Percentiles rank a stretch among this genome's conserved stretches.
Evolutionary conservation across 2,113 vertebrate species (phyloP).

Genomic region (Pipa parva): DNA sequence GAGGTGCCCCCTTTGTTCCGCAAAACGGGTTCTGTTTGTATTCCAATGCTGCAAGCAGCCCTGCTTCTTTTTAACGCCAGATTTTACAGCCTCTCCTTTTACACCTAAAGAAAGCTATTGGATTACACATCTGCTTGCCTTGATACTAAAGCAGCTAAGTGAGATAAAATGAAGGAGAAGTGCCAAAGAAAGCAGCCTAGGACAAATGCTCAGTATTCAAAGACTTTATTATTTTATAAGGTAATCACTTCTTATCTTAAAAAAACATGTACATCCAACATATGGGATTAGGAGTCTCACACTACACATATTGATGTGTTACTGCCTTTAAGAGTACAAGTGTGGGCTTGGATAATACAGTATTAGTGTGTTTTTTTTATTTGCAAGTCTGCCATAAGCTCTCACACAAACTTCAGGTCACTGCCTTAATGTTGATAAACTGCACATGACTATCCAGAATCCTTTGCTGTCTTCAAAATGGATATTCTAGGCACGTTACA

Average conservation of each 20-base stretch:
- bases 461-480: background rate
- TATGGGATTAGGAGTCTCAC: slow-evolving; percentile 38
- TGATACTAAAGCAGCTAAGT: slow-evolving; percentile 18
- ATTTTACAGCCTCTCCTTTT: slow-evolving; percentile 35
- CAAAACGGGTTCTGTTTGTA: slow-evolving; percentile 6
- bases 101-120: slow-evolving; percentile 36
- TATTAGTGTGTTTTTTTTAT: background rate
- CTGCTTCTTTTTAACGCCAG: slow-evolving; percentile 33
- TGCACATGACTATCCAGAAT: slow-evolving; percentile 20
- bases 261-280: slow-evolving; percentile 35
- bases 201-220: slow-evolving; percentile 33
- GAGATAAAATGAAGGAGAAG: slow-evolving; percentile 8
- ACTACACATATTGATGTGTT: slow-evolving; percentile 8
- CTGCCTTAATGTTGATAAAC: too few species aligned
- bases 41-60: slow-evolving; percentile 1
- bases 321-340: background rate
- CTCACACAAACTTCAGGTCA: background rate
- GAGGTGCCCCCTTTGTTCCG: slow-evolving; percentile 21
- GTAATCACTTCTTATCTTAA: slow-evolving; percentile 33
- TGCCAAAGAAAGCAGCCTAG: slow-evolving; percentile 34
- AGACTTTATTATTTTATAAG: slow-evolving; percentile 34
- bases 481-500: too few species aligned
- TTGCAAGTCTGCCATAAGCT: background rate
- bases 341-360: background rate
- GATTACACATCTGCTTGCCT: slow-evolving; percentile 31